Percentiles rank a stretch among this genome's conserved stretches.
These are phyloP conservation scores for Eupithecia dodoneata DNA, from an alignment of 2,888 invertebrate genomes.

Conservation along the genomic window DNA sequence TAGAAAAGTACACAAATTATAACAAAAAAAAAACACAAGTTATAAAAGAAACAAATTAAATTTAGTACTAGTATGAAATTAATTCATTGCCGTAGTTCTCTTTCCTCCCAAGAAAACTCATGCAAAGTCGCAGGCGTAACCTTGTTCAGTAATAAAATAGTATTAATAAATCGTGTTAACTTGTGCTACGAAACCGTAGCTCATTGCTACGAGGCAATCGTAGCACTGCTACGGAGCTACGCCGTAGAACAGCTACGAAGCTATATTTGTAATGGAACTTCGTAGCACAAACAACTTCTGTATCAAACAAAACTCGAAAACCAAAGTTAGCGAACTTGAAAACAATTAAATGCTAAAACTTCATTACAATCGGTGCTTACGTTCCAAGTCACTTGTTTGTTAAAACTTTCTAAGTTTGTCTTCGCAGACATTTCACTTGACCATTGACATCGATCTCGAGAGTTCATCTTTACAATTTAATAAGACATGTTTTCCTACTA, in stretches of 20 bases:
- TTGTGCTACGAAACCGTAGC: neutral
- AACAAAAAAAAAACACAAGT: too few relatives aligned
- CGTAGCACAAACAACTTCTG: constrained; percentile 13
- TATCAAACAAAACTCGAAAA: constrained; percentile 13
- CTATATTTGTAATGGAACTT: neutral
- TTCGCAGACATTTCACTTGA: neutral
- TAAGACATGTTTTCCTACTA: neutral
- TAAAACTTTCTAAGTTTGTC: constrained; percentile 1
- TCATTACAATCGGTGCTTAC: constrained; percentile 8
- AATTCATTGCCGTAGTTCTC: neutral
- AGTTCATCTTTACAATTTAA: neutral
- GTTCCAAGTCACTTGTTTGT: neutral
- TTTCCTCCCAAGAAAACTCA: neutral
- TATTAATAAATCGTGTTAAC: neutral
- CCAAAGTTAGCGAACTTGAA: constrained; percentile 4
- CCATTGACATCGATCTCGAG: constrained; percentile 1
- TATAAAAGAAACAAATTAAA: too few relatives aligned
- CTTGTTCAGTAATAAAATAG: neutral
- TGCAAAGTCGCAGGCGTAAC: neutral
- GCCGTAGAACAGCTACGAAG: constrained; percentile 14
- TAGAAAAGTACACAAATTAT: too few relatives aligned
- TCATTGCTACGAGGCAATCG: constrained; percentile 11
- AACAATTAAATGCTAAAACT: neutral
- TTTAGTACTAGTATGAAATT: too few relatives aligned
- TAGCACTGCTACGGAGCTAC: constrained; percentile 30